phyloP scores from a whole-genome alignment of 2,888 invertebrate species.

The Dynastes hyllus region DNA sequence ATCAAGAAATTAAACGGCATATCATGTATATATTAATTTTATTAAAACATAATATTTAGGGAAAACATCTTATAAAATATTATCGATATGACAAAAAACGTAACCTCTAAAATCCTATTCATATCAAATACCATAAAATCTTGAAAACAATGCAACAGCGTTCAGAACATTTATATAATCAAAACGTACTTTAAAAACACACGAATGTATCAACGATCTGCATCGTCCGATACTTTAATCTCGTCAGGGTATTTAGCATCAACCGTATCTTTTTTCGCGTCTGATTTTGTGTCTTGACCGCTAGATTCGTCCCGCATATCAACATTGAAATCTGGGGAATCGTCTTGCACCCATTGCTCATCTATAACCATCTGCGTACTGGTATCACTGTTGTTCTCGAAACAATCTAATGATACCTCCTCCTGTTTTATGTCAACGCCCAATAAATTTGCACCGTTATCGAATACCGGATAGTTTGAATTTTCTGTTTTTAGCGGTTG shows the following conservation, averaged over 20 bases:
- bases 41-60: constrained; percentile 19
- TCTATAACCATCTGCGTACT: constrained; percentile 51
- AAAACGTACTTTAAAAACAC: constrained; percentile 6
- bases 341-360: constrained; percentile 46
- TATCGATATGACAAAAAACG: constrained; percentile 14
- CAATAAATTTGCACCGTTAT: constrained; percentile 27
- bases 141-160: constrained; percentile 25
- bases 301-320: constrained; percentile 45
- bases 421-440: constrained; percentile 48
- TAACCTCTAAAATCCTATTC: constrained; percentile 19
- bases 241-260: constrained; percentile 12
- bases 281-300: constrained; percentile 15
- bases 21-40: neutral
- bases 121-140: constrained; percentile 34
- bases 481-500: constrained; percentile 23
- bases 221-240: constrained; percentile 11
- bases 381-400: constrained; percentile 51
- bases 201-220: neutral
- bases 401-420: constrained; percentile 50
- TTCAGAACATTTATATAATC: constrained; percentile 3
- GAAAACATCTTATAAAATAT: constrained; percentile 24
- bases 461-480: constrained; percentile 5
- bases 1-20: neutral
- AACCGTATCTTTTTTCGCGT: constrained; percentile 11
- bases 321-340: constrained; percentile 47